Percentiles rank a stretch among this genome's conserved stretches.
phyloP scores from a whole-genome alignment of 2,888 invertebrate species.

The Seira ritae region DNA sequence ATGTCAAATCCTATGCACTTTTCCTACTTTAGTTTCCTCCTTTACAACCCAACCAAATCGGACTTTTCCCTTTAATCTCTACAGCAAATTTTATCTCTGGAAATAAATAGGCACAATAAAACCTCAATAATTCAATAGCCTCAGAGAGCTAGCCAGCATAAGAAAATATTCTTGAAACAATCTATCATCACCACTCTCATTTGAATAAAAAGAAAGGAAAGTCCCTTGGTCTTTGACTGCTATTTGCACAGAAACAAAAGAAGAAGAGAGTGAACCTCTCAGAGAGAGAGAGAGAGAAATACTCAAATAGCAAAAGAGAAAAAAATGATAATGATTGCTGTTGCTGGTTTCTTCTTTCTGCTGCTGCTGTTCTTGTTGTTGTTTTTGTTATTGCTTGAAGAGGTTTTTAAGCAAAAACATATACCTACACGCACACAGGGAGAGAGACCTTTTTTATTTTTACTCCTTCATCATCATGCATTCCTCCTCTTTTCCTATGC shows the following conservation, averaged over 20 bases:
- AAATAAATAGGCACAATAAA: no score
- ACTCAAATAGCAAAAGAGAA: no score
- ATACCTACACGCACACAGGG: background rate
- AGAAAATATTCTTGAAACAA: no score
- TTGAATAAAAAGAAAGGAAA: background rate
- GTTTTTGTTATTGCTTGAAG: slow-evolving; percentile 6
- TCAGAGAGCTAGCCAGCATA: no score
- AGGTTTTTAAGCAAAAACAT: slow-evolving; percentile 6
- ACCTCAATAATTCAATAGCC: no score
- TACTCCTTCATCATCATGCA: background rate
- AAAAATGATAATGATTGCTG: slow-evolving; percentile 1
- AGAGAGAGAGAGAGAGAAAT: background rate
- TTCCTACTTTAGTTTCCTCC: no score
- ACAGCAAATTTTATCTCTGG: no score
- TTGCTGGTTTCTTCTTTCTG: slow-evolving; percentile 6
- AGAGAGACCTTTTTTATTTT: background rate
- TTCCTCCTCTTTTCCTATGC: background rate
- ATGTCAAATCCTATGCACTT: no score
- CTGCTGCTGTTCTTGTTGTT: background rate
- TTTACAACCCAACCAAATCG: no score
- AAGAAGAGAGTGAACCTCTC: background rate
- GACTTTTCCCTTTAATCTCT: no score
- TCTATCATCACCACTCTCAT: no score
- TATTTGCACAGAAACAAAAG: background rate
- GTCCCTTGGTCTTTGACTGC: slow-evolving; percentile 3